Percentiles rank a stretch among this genome's conserved stretches.
Conservation (phyloP, 2,113 vertebrate species). For the Pardalotus punctatus region DNA sequence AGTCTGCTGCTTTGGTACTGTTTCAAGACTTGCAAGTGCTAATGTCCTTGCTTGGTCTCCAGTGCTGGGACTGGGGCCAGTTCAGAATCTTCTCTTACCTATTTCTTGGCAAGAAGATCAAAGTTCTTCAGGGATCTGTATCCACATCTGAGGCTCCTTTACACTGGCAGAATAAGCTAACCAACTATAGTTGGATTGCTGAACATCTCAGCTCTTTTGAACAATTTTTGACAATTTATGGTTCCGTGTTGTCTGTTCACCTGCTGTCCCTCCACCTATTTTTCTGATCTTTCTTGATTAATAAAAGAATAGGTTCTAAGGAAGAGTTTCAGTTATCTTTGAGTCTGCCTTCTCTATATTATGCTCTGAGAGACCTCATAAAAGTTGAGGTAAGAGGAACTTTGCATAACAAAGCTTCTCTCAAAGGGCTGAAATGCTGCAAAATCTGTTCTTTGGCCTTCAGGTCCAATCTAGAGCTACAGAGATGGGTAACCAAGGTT, state of each 20-base stretch:
- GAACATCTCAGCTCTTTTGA: slow-evolving; percentile 7
- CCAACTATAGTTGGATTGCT: neutral
- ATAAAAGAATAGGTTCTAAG: slow-evolving; percentile 17
- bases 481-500: neutral
- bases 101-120: neutral
- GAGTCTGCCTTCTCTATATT: neutral
- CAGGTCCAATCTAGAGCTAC: neutral
- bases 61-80: neutral
- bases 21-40: neutral
- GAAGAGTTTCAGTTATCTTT: neutral
- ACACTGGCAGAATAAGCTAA: neutral
- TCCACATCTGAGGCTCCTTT: neutral
- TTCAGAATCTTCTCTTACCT: neutral
- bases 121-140: neutral
- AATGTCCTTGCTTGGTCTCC: neutral
- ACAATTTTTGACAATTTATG: neutral
- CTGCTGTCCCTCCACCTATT: neutral
- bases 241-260: neutral
- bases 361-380: neutral
- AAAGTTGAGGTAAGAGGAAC: neutral
- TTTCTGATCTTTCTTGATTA: slow-evolving; percentile 25
- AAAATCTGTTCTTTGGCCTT: neutral
- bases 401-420: neutral
- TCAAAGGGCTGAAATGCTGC: neutral
- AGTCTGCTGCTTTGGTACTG: neutral